phyloP scores from a whole-genome alignment of 2,113 vertebrate genomes.

The Chaetura pelagica region DNA sequence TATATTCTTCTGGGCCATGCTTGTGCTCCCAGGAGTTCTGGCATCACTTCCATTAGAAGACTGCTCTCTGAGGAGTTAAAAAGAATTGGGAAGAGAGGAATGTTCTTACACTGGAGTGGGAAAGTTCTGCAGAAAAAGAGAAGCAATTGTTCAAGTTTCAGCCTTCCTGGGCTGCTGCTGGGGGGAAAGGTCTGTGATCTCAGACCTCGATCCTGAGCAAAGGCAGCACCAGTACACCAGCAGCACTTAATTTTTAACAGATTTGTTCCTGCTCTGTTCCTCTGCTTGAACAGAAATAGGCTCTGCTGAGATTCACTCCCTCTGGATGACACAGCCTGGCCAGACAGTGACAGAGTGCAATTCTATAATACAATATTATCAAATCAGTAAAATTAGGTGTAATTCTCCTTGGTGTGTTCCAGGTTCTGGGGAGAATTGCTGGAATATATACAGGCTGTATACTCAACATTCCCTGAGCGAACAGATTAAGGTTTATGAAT shows the following conservation, averaged over 20 bases:
- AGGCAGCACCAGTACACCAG: background rate
- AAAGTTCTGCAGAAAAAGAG: background rate
- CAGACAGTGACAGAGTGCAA: background rate
- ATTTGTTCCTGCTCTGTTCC: background rate
- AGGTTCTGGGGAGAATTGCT: background rate
- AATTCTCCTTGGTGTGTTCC: background rate
- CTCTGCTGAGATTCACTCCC: background rate
- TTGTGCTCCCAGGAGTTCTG: slow-evolving; percentile 19
- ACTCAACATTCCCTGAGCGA: background rate
- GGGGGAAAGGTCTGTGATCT: slow-evolving; percentile 7
- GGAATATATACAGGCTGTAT: background rate
- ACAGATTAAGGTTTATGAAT: background rate
- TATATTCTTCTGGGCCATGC: slow-evolving; percentile 8
- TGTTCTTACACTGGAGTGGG: background rate
- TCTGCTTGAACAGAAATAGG: background rate
- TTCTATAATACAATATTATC: background rate
- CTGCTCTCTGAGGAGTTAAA: background rate
- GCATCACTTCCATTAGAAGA: background rate
- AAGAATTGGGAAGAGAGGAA: background rate
- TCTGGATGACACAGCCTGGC: background rate
- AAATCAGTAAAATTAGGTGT: background rate
- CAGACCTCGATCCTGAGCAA: background rate
- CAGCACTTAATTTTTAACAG: background rate
- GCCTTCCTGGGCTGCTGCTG: background rate
- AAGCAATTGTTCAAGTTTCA: background rate